Conservation (phyloP, 1,140 invertebrate species). For the Palaemon carinicauda region DNA sequence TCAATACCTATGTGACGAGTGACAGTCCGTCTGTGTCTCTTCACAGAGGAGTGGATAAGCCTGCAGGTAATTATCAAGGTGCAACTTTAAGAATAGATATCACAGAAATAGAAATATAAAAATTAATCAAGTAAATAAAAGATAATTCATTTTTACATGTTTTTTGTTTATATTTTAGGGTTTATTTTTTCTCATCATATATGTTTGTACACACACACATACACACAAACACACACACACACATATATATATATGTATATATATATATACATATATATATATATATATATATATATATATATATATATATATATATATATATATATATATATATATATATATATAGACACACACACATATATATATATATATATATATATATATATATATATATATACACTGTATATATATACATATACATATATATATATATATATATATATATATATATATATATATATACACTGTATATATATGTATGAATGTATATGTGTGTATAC, state of each 20-base stretch:
- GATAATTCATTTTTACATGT: too few relatives aligned
- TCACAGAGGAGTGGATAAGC: background rate
- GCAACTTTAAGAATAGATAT: background rate
- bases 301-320: background rate
- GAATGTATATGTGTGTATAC: too few relatives aligned
- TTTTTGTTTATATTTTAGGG: background rate
- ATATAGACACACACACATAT: background rate
- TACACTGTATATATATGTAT: too few relatives aligned
- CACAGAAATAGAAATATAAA: background rate
- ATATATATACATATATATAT: conserved; percentile 20
- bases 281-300: conserved; percentile 11
- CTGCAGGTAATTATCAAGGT: background rate
- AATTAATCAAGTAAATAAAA: background rate
- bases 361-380: background rate
- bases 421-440: too few relatives aligned
- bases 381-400: background rate
- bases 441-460: too few relatives aligned
- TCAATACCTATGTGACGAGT: background rate
- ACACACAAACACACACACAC: too few relatives aligned
- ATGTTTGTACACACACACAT: too few relatives aligned
- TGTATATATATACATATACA: too few relatives aligned
- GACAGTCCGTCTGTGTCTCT: background rate
- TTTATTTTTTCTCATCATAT: too few relatives aligned
- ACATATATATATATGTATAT: background rate
- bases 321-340: background rate